Base-by-base conservation (phyloP, 2,888 invertebrate genomes). In the Theodoxus fluviatilis region DNA sequence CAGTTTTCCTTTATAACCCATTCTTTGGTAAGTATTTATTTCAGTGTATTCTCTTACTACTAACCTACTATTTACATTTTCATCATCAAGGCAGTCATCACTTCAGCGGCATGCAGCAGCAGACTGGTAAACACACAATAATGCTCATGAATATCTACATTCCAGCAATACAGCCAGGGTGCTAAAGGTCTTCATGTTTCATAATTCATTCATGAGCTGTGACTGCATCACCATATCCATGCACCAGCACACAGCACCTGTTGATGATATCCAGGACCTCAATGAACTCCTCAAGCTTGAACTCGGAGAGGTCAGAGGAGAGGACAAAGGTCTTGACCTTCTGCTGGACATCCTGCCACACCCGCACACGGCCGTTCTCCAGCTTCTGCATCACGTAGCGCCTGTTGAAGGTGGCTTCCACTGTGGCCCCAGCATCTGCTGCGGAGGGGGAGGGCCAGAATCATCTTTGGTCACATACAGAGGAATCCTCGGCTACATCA, bases 281-380 rank as follows among this genome's bases (percentile, higher is more conserved):
- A 68, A 97, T 93, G 82, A 97, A 96, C 85, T 96, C 95, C 81
- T 98, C 97, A 83, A 96, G 95, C 77, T 95, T 95, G 79, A 94
- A 94, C 70, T 91, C 91, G n/a, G 93, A 92, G 65, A 96, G 87
- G 76, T 94, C 93, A 0, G 92, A 92, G 75, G 92, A 93, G 70
- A 93, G 91, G 37, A 97, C 88, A 83, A 93, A 93, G 40, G 80
- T 79, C 73, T 84, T 82, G 28, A 97, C 93, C 88, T 96, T 96
- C 15, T 93, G 93, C 86, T 97, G 94, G 0, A 97, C 94, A 81
- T 98, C 98, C 79, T 94, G 93, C 96, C 97, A 98, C 74, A 97
- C 92, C 74, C 95, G 90, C 0, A 91, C 89, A 71, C 94, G 89
- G 0, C 96, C 96, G 68, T 93, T 93, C 84, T 94, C 93, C 73